A percentile compares a stretch with the other conserved stretches of the same genome.
phyloP scores from a whole-genome alignment of 2,888 invertebrate genomes.

The Rotaria macrura region DNA sequence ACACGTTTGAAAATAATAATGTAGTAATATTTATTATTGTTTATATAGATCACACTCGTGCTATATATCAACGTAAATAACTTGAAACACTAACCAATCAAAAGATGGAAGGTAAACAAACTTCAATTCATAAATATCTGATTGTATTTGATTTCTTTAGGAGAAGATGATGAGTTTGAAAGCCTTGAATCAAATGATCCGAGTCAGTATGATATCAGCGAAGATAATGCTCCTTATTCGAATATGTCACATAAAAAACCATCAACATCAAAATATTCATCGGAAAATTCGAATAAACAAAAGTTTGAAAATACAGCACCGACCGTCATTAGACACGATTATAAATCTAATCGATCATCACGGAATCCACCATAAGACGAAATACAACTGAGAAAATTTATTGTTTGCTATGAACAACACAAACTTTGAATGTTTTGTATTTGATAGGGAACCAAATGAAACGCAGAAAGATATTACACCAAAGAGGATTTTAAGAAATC shows the following conservation, averaged over 20 bases:
- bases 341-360: not conserved
- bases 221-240: not conserved
- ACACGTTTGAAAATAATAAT: not conserved
- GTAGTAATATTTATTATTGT: not conserved
- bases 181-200: no score
- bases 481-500: no score
- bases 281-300: not conserved
- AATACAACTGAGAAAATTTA: not conserved
- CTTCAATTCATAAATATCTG: not conserved
- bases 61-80: slow-evolving; percentile 10
- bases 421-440: not conserved
- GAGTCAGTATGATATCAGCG: no score
- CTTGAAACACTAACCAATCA: not conserved
- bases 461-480: not conserved
- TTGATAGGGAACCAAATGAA: not conserved
- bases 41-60: not conserved
- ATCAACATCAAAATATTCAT: no score
- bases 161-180: not conserved
- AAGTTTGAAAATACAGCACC: not conserved
- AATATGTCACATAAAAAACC: no score
- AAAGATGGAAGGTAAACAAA: not conserved
- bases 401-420: not conserved
- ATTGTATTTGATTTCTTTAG: not conserved
- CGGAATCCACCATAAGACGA: not conserved
- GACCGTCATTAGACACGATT: not conserved